A percentile compares a stretch with the other conserved stretches of the same genome.
Evolutionary conservation across 2,888 invertebrate genomes (phyloP).

Genomic region (Amphimallon solstitiale): DNA sequence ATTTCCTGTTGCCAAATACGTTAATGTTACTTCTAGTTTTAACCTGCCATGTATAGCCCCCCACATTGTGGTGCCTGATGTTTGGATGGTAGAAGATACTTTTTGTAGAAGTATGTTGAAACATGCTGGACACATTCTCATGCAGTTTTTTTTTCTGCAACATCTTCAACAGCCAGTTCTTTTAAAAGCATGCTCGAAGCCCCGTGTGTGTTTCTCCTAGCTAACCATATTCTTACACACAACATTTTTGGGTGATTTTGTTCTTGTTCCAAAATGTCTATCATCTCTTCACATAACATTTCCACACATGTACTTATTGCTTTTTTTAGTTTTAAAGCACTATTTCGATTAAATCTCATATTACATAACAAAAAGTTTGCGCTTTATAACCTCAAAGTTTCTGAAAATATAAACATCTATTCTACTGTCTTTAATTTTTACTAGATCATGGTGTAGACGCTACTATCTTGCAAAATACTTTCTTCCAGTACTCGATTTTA

Average conservation of each 20-base stretch:
- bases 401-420: too few species aligned
- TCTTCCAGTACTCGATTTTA: too few species aligned
- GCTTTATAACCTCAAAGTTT: too few species aligned
- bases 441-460: too few species aligned
- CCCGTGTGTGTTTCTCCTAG: background rate
- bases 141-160: background rate
- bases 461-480: too few species aligned
- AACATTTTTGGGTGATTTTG: background rate
- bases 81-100: background rate
- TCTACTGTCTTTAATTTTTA: too few species aligned
- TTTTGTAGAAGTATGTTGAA: background rate
- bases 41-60: background rate
- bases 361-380: too few species aligned
- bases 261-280: too few species aligned
- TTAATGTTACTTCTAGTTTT: slow-evolving; percentile 2
- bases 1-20: background rate
- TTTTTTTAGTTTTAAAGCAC: too few species aligned
- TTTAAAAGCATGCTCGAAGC: slow-evolving; percentile 1
- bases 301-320: too few species aligned
- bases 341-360: too few species aligned
- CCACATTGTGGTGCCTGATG: background rate
- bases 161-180: background rate
- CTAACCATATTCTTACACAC: background rate
- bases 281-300: too few species aligned
- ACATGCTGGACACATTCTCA: background rate